Evolutionary conservation across 2,797 vertebrate species (phyloP).

Genomic region (Danio aesculapii): DNA sequence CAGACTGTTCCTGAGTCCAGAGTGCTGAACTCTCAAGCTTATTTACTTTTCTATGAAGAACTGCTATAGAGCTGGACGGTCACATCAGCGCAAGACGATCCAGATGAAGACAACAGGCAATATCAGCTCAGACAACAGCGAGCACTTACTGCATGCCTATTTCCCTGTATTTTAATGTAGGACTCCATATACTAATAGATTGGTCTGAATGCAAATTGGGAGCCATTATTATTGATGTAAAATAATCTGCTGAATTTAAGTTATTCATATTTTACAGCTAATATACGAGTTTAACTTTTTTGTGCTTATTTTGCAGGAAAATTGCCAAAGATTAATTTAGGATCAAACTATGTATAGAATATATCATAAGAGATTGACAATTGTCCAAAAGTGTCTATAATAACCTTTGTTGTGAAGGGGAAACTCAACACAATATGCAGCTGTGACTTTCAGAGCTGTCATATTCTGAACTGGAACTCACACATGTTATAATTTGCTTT

Average conservation of each 20-base stretch:
- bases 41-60: conserved; percentile 98
- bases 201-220: not conserved
- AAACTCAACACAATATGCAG: conserved; percentile 1
- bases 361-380: not conserved
- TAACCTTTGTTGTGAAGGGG: not conserved
- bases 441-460: not conserved
- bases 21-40: conserved; percentile 96
- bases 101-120: conserved; percentile 19
- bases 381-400: conserved; percentile 47
- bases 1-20: conserved; percentile 94
- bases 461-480: not conserved
- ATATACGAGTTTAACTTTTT: conserved; percentile 42
- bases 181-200: conserved; percentile 30
- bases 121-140: conserved; percentile 17
- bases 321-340: conserved; percentile 73
- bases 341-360: conserved; percentile 20
- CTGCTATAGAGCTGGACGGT: conserved; percentile 71
- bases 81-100: not conserved
- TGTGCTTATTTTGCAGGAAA: conserved; percentile 62
- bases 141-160: conserved; percentile 23
- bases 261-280: conserved; percentile 65
- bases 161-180: conserved; percentile 26
- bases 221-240: conserved; percentile 17
- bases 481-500: not conserved
- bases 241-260: conserved; percentile 42